Percentiles rank a stretch among this genome's conserved stretches.
Evolutionary conservation across 1,140 invertebrate genomes (phyloP).

Genomic region (Platyura marginata): DNA sequence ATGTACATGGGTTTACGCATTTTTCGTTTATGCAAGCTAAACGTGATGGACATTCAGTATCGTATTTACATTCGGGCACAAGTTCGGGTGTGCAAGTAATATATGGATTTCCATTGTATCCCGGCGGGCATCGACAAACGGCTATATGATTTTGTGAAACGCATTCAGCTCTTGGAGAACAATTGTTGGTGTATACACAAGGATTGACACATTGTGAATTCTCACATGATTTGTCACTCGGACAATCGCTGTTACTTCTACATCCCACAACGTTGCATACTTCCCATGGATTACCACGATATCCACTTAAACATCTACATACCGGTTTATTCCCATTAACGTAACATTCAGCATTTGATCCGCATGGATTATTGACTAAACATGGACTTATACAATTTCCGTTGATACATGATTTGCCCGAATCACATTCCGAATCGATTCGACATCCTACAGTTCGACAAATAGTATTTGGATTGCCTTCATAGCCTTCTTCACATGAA

Average conservation of each 20-base stretch:
- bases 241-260: constrained; percentile 73
- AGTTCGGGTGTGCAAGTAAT: constrained; percentile 51
- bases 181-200: constrained; percentile 59
- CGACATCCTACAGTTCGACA: constrained; percentile 64
- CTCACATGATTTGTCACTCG: constrained; percentile 55
- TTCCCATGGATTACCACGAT: constrained; percentile 58
- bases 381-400: constrained; percentile 72
- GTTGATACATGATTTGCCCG: constrained; percentile 63
- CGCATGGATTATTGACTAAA: constrained; percentile 57
- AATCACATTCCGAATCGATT: constrained; percentile 58
- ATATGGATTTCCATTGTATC: constrained; percentile 59
- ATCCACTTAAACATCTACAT: constrained; percentile 63
- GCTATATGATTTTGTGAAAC: constrained; percentile 61
- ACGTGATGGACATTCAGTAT: constrained; percentile 60
- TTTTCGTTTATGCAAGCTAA: constrained; percentile 62
- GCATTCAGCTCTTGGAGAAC: constrained; percentile 59
- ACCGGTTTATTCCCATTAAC: constrained; percentile 51
- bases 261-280: constrained; percentile 70
- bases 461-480: constrained; percentile 64
- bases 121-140: constrained; percentile 59
- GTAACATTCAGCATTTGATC: constrained; percentile 65
- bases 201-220: constrained; percentile 75
- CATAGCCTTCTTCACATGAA: constrained; percentile 60
- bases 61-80: constrained; percentile 56
- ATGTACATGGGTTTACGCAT: constrained; percentile 66